Evolutionary conservation across 1,140 invertebrate species (phyloP), one percentile per base, ranked within the genome.

Genomic region (Drosophila dunni): DNA sequence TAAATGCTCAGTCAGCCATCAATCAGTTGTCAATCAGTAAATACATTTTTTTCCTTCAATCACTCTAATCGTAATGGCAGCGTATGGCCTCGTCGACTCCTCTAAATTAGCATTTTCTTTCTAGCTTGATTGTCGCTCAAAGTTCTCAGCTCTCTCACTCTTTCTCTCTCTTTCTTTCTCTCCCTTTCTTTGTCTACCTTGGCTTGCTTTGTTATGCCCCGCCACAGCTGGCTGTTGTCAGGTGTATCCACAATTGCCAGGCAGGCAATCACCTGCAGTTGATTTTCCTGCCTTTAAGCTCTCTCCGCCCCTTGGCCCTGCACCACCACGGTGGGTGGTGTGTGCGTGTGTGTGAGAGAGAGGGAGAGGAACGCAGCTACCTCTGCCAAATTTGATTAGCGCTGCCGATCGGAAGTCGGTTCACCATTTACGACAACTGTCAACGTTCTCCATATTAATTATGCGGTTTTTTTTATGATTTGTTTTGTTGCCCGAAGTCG

Each of bases 391-490:
- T 72, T 84, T 72, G 48, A 76, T 58, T 48, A 65, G 63, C 50
- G 24, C 46, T 44, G 68, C 54, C 62, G 65, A 79, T 86, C 82
- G 82, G 82, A 86, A 86, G 82, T 86, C 73, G 50, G 50, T 64
- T 69, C 62, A 79, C 82, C 82, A 86, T 86, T 70, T 86, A 85
- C 72, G 82, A 78, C 76, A 79, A 82, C 79, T 79, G 83, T 71
- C 69, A 73, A 60, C 76, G 82, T 88, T 86, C 57, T 79, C 79
- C 82, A 86, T 86, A 86, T 88, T 86, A 86, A 86, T 82, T 72
- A 73, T 62, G 63, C 61, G 63, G 9, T 13, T 50, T 36, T 51
- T 45, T 56, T 58, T 29, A 29, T n/a, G 34, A 38, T 42, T 61
- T 50, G 6, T 50, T 36, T 61, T 17, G 40, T 34, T 29, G 13